Evolutionary conservation across 2,113 vertebrate genomes (phyloP), one percentile per base, ranked within the genome.

Genomic region (Takifugu bimaculatus): DNA sequence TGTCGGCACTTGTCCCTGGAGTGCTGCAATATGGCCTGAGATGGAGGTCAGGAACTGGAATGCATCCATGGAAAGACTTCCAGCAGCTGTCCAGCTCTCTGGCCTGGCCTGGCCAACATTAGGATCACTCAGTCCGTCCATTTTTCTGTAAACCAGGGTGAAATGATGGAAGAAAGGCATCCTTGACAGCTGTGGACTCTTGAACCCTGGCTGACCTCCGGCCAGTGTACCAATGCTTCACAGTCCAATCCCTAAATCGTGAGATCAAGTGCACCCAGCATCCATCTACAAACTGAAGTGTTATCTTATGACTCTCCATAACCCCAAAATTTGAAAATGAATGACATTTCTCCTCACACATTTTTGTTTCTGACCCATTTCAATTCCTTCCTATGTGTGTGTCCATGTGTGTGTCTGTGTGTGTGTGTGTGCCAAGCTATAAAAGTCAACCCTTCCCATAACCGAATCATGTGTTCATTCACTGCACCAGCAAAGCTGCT

Each of bases 101-200:
- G 81, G 59, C 77, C 60, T 11, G 57, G 74, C 72, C 66, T 26
- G 57, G 67, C 52, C 35, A 10, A 63, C 81, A 73, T 77, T 73
- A 83, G 80, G 68, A 79, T 92, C 90, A 90, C 88, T 88, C 91
- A 80, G 35, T 79, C 54, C 47, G 53, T 49, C 80, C 84, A 63
- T 86, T 88, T 48, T 83, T 77, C 65, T 78, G 58, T 59, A 80
- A 87, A 88, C 70, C 49, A 67, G 71, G 85, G 85, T 60, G 81
- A 85, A 83, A 77, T 79, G 74, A 80, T 74, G 81, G 72, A 67
- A 82, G 78, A 82, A 72, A 76, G 75, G 78, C 73, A 82, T 86
- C 75, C 45, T 74, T 82, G 87, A 87, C 91, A 91, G 87, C 90
- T 91, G 91, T 80, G 83, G 75, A 82, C 83, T 48, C n/a, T 7